Percentiles rank a stretch among this genome's conserved stretches.
Conservation (phyloP, 2,888 invertebrate genomes). For the Dugesia japonica region DNA sequence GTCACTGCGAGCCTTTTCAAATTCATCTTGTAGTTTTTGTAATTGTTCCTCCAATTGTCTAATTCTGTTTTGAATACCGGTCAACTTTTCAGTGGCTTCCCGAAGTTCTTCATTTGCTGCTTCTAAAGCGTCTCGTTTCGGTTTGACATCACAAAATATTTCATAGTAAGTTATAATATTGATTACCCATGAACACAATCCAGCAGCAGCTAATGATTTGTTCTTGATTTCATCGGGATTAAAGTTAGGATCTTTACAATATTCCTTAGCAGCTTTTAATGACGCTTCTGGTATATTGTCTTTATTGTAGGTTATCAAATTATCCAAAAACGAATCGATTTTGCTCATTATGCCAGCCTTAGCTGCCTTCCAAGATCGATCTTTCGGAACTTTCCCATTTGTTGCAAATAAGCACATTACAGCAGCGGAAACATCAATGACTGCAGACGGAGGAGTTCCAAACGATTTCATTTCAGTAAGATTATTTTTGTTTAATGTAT, state of each 20-base stretch:
- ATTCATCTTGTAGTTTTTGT: constrained; percentile 71
- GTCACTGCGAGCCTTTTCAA: constrained; percentile 67
- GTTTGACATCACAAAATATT: constrained; percentile 89
- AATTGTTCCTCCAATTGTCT: constrained; percentile 70
- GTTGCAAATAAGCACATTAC: constrained; percentile 71
- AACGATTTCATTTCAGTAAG: constrained; percentile 86
- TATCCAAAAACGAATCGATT: constrained; percentile 62
- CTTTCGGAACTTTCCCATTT: constrained; percentile 74
- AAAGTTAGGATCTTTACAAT: constrained; percentile 77
- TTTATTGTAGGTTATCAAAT: constrained; percentile 75
- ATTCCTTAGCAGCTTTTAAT: constrained; percentile 70
- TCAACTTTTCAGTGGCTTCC: constrained; percentile 72
- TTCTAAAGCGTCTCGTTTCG: constrained; percentile 74
- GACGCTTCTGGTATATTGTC: constrained; percentile 87
- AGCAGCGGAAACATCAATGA: constrained; percentile 78
- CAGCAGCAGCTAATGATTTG: constrained; percentile 79
- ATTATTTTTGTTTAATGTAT: constrained; percentile 84
- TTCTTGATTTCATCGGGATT: constrained; percentile 77
- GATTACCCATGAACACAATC: constrained; percentile 86
- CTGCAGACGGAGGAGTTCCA: constrained; percentile 78
- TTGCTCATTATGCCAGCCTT: constrained; percentile 76
- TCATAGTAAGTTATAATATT: constrained; percentile 83
- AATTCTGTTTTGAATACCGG: constrained; percentile 71
- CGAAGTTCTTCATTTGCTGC: constrained; percentile 78
- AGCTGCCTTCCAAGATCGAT: constrained; percentile 82